These are phyloP conservation scores for Pachydiplax longipennis DNA, from an alignment of 2,888 invertebrate genomes.

Conservation along the genomic window DNA sequence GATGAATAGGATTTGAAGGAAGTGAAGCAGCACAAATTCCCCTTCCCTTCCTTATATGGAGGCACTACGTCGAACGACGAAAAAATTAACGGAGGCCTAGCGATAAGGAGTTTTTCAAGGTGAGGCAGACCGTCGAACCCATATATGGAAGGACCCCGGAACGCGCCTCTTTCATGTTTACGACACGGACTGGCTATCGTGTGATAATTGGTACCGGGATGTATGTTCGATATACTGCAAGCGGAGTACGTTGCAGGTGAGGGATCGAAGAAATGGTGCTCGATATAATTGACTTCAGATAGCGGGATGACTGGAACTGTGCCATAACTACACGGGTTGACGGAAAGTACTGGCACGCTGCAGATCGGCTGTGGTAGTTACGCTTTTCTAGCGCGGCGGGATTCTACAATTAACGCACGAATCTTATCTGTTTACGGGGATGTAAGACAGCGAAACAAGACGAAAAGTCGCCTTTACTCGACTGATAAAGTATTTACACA, in stretches of 20 bases:
- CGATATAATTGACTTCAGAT: background rate
- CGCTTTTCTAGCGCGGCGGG: background rate
- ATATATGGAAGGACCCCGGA: background rate
- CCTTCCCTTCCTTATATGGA: background rate
- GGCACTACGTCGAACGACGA: background rate
- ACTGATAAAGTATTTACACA: too few relatives aligned
- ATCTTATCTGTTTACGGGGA: too few relatives aligned
- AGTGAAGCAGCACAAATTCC: background rate
- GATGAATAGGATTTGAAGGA: background rate
- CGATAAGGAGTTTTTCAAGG: background rate
- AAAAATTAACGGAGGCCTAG: background rate
- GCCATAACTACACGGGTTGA: background rate
- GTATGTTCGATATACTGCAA: background rate
- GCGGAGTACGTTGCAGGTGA: background rate
- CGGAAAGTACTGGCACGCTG: background rate
- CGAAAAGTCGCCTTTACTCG: too few relatives aligned
- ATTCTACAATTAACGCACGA: too few relatives aligned
- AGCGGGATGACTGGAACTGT: background rate
- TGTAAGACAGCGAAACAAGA: too few relatives aligned
- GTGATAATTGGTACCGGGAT: background rate
- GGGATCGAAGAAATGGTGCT: background rate
- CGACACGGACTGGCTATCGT: background rate
- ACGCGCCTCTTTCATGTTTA: background rate
- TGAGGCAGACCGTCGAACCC: background rate
- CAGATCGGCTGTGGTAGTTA: background rate